A percentile compares a stretch with the other conserved stretches of the same genome.
These are phyloP conservation scores for Hassar affinis DNA, from an alignment of 2,113 vertebrate species.

Conservation along the genomic window DNA sequence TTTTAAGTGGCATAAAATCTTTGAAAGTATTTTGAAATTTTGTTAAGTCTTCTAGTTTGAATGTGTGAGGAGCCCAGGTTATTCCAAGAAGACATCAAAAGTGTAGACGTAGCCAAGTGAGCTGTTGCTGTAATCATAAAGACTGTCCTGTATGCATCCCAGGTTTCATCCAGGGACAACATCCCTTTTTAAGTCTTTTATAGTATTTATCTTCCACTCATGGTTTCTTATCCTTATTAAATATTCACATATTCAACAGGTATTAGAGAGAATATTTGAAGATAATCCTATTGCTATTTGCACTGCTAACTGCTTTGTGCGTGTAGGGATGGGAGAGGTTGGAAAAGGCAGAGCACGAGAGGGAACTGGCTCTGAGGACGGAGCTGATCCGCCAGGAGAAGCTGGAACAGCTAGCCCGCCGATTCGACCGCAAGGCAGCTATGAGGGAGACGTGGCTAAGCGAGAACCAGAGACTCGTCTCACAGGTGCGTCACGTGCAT, in stretches of 20 bases:
- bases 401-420: slow-evolving; percentile 92
- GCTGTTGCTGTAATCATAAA: neutral
- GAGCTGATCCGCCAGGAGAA: slow-evolving; percentile 98
- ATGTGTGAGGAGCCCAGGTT: neutral
- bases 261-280: neutral
- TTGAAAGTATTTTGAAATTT: neutral
- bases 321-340: slow-evolving; percentile 91
- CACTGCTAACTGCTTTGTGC: neutral
- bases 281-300: neutral
- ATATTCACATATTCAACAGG: neutral
- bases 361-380: slow-evolving; percentile 92
- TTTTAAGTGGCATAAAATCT: neutral
- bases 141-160: neutral
- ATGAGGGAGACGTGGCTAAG: slow-evolving; percentile 98
- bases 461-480: slow-evolving; percentile 94
- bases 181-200: neutral
- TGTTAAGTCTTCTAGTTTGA: neutral
- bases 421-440: slow-evolving; percentile 96
- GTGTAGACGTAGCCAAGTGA: neutral
- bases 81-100: neutral
- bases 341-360: slow-evolving; percentile 97
- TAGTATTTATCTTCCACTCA: neutral
- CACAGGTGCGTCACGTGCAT: slow-evolving; percentile 78
- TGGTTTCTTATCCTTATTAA: neutral
- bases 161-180: no score